These are phyloP conservation scores for Sthenelais limicola DNA, from an alignment of 2,888 invertebrate genomes.

Conservation along the genomic window DNA sequence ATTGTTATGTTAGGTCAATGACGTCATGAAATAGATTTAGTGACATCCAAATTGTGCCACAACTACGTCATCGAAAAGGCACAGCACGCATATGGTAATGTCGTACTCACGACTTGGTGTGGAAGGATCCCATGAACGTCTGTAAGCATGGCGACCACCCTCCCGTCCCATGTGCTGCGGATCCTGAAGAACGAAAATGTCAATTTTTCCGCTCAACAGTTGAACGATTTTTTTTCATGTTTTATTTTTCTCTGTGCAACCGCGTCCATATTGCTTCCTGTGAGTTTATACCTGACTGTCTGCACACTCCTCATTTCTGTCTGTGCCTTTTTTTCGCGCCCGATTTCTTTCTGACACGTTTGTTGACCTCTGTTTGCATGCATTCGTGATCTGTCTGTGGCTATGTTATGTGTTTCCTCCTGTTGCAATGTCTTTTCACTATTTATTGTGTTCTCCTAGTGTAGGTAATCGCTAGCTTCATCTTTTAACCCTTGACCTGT, in stretches of 20 bases:
- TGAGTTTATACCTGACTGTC: too few relatives aligned
- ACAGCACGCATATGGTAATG: slow-evolving; percentile 33
- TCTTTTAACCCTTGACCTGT: too few relatives aligned
- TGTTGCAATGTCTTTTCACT: too few relatives aligned
- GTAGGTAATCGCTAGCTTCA: too few relatives aligned
- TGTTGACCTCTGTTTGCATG: too few relatives aligned
- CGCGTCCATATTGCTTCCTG: too few relatives aligned
- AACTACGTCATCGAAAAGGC: slow-evolving; percentile 25
- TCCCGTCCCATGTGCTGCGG: background rate
- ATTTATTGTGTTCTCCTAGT: too few relatives aligned
- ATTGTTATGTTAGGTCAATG: slow-evolving; percentile 18
- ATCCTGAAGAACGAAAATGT: slow-evolving; percentile 32
- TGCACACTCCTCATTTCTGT: too few relatives aligned
- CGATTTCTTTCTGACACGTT: too few relatives aligned
- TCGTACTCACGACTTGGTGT: slow-evolving; percentile 29
- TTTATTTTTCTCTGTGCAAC: slow-evolving; percentile 5
- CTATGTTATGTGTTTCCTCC: too few relatives aligned
- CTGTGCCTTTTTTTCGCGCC: too few relatives aligned
- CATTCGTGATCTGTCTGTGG: too few relatives aligned
- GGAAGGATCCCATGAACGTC: slow-evolving; percentile 11
- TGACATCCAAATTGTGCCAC: slow-evolving; percentile 16
- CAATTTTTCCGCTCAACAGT: slow-evolving; percentile 22
- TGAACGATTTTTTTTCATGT: background rate
- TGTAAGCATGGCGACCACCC: slow-evolving; percentile 19
- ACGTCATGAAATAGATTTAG: background rate